Percentiles rank a stretch among this genome's conserved stretches.
Conservation (phyloP, 2,113 vertebrate genomes). For the Australoheros scitulus region DNA sequence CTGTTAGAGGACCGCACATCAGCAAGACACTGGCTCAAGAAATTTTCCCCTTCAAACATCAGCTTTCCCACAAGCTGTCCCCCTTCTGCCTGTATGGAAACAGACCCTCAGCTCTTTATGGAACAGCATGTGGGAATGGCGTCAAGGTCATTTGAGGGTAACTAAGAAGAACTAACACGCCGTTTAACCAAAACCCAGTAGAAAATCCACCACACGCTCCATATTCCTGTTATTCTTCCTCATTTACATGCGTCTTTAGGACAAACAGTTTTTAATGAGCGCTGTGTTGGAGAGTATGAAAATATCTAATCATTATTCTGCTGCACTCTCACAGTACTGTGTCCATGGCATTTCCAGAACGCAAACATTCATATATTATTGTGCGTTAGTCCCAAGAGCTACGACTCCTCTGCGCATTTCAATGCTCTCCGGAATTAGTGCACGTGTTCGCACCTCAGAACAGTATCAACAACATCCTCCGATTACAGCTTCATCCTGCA, state of each 20-base stretch:
- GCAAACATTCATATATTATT: background rate
- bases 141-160: slow-evolving; percentile 77
- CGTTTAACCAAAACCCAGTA: background rate
- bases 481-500: slow-evolving; percentile 17
- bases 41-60: slow-evolving; percentile 3
- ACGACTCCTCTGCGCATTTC: slow-evolving; percentile 1
- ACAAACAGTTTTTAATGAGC: background rate
- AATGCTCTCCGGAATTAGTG: slow-evolving; percentile 6
- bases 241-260: background rate
- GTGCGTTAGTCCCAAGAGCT: background rate
- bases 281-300: background rate
- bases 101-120: slow-evolving; percentile 7
- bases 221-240: background rate
- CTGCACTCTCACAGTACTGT: background rate
- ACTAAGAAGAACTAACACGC: slow-evolving; percentile 33
- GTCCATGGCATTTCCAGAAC: background rate
- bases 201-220: background rate
- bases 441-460: slow-evolving; percentile 60
- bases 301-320: slow-evolving; percentile 15
- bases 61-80: background rate
- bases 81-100: background rate
- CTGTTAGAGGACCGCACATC: slow-evolving; percentile 25
- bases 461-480: slow-evolving; percentile 39
- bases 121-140: slow-evolving; percentile 55
- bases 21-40: background rate